These are phyloP conservation scores for Siniperca obscura DNA, from an alignment of 2,797 vertebrate genomes.

Conservation along the genomic window DNA sequence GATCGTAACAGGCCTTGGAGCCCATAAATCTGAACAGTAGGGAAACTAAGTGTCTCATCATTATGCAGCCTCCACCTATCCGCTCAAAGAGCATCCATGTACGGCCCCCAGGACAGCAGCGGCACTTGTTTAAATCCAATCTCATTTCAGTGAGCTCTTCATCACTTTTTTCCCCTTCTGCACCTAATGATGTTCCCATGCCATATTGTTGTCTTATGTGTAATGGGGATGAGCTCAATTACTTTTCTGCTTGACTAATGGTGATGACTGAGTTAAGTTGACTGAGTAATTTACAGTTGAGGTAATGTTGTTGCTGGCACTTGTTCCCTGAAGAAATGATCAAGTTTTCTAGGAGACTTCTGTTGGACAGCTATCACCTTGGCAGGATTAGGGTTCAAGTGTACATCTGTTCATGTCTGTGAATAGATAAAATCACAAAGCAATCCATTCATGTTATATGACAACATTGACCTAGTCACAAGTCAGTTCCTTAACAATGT, in stretches of 20 bases:
- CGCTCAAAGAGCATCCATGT: slow-evolving; percentile 65
- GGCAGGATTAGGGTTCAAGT: slow-evolving; percentile 20
- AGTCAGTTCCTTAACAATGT: neutral
- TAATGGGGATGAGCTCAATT: slow-evolving; percentile 75
- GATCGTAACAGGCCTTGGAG: slow-evolving; percentile 75
- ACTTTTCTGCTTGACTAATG: slow-evolving; percentile 75
- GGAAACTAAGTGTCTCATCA: slow-evolving; percentile 81
- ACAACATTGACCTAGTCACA: neutral
- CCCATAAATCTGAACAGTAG: slow-evolving; percentile 80
- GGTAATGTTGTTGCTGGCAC: slow-evolving; percentile 57
- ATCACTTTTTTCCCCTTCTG: slow-evolving; percentile 57
- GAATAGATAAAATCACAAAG: neutral
- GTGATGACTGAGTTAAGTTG: slow-evolving; percentile 68
- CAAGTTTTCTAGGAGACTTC: slow-evolving; percentile 26
- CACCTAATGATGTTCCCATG: slow-evolving; percentile 61
- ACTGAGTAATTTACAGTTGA: slow-evolving; percentile 61
- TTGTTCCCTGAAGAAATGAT: slow-evolving; percentile 60
- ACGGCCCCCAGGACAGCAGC: slow-evolving; percentile 69
- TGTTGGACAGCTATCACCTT: slow-evolving; percentile 21
- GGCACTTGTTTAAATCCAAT: slow-evolving; percentile 81
- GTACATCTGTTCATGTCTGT: slow-evolving; percentile 41
- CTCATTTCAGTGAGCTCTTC: slow-evolving; percentile 77
- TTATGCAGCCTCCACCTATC: slow-evolving; percentile 78
- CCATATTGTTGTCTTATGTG: slow-evolving; percentile 75
- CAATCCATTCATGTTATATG: neutral